Evolutionary conservation across 2,888 invertebrate species (phyloP).

Genomic region (Ptilodon capucinus): DNA sequence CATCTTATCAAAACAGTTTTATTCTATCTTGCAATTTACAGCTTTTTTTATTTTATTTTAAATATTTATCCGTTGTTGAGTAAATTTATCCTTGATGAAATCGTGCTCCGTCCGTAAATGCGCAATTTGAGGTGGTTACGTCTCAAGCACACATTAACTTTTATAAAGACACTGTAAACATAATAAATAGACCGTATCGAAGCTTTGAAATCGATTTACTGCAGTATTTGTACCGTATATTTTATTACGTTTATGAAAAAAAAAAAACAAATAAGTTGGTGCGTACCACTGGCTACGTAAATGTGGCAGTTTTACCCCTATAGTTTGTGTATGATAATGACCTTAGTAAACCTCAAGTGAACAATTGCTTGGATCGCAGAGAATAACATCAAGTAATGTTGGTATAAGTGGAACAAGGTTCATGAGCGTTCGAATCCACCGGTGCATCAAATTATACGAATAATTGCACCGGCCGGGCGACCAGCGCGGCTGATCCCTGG

Average conservation of each 20-base stretch:
- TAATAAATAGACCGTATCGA: neutral
- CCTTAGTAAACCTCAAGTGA: conserved; percentile 18
- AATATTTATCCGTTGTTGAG: conserved; percentile 24
- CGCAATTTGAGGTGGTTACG: conserved; percentile 59
- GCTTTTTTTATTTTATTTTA: conserved; percentile 11
- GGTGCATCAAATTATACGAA: conserved; percentile 61
- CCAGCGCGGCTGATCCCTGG: conserved; percentile 16
- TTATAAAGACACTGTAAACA: neutral
- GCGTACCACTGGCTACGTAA: no score
- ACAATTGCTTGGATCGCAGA: conserved; percentile 63
- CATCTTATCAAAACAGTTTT: no score
- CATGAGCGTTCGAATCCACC: conserved; percentile 66
- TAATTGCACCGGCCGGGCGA: conserved; percentile 44
- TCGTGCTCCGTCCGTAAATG: conserved; percentile 62
- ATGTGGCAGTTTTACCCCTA: no score
- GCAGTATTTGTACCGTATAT: no score
- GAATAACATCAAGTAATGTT: conserved; percentile 58
- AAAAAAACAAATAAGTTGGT: no score
- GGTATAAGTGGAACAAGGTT: conserved; percentile 78
- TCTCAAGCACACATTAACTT: conserved; percentile 48
- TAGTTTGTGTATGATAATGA: conserved; percentile 3
- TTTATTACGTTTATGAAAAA: no score
- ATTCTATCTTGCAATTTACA: neutral
- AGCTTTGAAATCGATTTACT: neutral
- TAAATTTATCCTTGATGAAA: conserved; percentile 63